Evolutionary conservation across 2,888 invertebrate genomes (phyloP).

Genomic region (Rhingia rostrata): DNA sequence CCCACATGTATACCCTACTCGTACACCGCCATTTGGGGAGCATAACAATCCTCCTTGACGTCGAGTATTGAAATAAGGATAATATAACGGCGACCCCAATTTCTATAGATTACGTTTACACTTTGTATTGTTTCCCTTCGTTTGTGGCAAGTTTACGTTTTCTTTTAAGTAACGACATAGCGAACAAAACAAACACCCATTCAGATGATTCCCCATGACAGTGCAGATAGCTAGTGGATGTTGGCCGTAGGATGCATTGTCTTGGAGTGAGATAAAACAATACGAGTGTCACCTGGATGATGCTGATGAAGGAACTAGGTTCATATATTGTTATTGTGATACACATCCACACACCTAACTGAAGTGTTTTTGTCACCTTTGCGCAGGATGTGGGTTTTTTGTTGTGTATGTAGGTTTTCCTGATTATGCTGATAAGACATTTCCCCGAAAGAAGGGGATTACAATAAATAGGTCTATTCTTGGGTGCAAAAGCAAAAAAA

Average conservation of each 20-base stretch:
- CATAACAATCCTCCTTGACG: neutral
- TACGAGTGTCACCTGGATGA: conserved; percentile 12
- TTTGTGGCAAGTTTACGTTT: conserved; percentile 4
- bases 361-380: conserved; percentile 51
- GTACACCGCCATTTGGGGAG: neutral
- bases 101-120: conserved; percentile 28
- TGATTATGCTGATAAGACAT: neutral
- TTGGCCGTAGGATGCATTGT: neutral
- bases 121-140: conserved; percentile 12
- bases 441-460: conserved; percentile 6
- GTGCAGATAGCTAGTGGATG: neutral
- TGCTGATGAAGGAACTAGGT: neutral
- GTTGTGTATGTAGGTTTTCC: neutral
- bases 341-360: neutral
- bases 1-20: neutral
- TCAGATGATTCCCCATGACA: neutral
- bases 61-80: conserved; percentile 17
- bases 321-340: neutral
- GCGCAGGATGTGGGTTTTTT: neutral
- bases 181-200: neutral
- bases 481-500: neutral
- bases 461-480: conserved; percentile 20
- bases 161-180: neutral
- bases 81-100: conserved; percentile 27
- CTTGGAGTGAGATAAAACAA: neutral